Conservation (phyloP, 2,888 invertebrate genomes). For the Calameuta filiformis region DNA sequence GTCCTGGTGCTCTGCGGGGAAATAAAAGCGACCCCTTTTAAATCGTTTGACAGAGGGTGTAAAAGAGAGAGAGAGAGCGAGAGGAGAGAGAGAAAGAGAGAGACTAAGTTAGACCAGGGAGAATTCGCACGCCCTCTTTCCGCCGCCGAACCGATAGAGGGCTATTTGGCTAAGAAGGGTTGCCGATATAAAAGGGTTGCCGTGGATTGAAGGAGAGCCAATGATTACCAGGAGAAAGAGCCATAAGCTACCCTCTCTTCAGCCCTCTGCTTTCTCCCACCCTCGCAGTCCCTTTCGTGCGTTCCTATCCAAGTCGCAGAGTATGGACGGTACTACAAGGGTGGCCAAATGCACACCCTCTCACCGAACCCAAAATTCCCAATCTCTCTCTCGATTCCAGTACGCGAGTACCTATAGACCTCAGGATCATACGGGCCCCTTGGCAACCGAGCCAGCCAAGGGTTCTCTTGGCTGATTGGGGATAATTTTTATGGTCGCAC, state of each 20-base stretch:
- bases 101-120: not conserved
- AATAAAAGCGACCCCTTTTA: not conserved
- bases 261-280: not conserved
- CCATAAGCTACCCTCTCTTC: not conserved
- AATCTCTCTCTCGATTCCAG: not conserved
- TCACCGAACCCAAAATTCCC: not conserved
- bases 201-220: conserved; percentile 56
- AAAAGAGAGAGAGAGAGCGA: conserved; percentile 14
- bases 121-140: not conserved
- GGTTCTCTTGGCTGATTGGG: conserved; percentile 20
- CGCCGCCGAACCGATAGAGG: conserved; percentile 23
- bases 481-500: conserved; percentile 22
- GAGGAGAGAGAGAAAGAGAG: conserved; percentile 14
- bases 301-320: not conserved
- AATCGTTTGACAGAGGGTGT: not conserved
- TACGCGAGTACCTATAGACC: conserved; percentile 13
- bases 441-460: conserved; percentile 10
- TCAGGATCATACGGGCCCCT: conserved; percentile 20
- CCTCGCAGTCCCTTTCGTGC: not conserved
- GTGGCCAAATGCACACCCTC: not conserved
- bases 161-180: conserved; percentile 57
- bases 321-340: not conserved
- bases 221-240: conserved; percentile 45
- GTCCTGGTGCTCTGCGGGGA: not conserved
- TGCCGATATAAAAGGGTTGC: conserved; percentile 55